phyloP scores from a whole-genome alignment of 2,113 vertebrate genomes.

The Phylloscopus whistleri region DNA sequence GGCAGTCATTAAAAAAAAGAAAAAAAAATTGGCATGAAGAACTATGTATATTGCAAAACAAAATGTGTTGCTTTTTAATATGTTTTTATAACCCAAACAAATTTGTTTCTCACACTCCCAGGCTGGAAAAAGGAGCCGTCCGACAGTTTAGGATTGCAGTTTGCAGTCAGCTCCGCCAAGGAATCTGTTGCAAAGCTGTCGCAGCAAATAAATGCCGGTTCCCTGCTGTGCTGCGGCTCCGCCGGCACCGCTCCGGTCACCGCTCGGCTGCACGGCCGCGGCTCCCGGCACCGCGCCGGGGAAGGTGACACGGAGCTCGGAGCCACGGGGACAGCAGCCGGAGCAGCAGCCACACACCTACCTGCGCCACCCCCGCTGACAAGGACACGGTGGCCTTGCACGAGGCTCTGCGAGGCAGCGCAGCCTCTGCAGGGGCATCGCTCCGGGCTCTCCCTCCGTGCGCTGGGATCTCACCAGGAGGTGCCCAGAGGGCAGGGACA shows the following conservation, averaged over 20 bases:
- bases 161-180: slow-evolving; percentile 58
- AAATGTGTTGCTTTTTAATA: slow-evolving; percentile 79
- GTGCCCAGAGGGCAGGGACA: rapidly evolving
- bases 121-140: slow-evolving; percentile 70
- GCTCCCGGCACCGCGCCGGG: background rate
- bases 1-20: slow-evolving; percentile 45
- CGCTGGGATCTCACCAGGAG: rapidly evolving
- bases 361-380: background rate
- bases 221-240: slow-evolving; percentile 40
- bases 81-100: slow-evolving; percentile 78
- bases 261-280: background rate
- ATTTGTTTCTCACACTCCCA: slow-evolving; percentile 80
- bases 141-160: slow-evolving; percentile 67
- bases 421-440: background rate
- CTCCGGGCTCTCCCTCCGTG: rapidly evolving
- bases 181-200: slow-evolving; percentile 58
- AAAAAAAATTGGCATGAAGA: slow-evolving; percentile 70
- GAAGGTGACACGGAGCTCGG: background rate
- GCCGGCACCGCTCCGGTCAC: background rate
- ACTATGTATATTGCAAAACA: slow-evolving; percentile 77
- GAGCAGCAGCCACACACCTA: background rate
- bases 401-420: background rate
- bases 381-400: slow-evolving; percentile 35
- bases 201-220: slow-evolving; percentile 4
- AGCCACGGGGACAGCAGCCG: background rate